These are phyloP conservation scores for Ranitomeya variabilis DNA, from an alignment of 2,113 vertebrate genomes.

Conservation along the genomic window DNA sequence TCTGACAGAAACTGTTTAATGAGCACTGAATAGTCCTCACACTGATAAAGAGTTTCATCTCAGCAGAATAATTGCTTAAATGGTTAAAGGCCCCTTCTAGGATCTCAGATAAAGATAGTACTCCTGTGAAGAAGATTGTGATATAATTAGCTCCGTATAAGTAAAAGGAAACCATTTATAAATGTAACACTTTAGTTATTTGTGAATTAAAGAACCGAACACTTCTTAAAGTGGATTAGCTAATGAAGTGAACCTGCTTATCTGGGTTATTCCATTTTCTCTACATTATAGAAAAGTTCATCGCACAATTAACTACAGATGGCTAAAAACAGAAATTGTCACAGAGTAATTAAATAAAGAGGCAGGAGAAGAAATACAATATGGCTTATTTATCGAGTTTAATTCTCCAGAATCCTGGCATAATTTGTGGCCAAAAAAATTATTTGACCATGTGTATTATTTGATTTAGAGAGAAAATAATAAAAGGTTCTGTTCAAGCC, in stretches of 20 bases:
- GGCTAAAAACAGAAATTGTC: background rate
- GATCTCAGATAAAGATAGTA: slow-evolving; percentile 6
- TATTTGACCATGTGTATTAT: no score
- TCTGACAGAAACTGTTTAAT: slow-evolving; percentile 44
- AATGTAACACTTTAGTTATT: slow-evolving; percentile 9
- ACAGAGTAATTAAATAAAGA: background rate
- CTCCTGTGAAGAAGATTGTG: slow-evolving; percentile 8
- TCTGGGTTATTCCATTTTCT: background rate
- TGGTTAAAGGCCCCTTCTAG: slow-evolving; percentile 3
- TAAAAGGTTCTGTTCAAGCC: no score
- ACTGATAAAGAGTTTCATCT: slow-evolving; percentile 27
- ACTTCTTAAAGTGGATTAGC: slow-evolving; percentile 7
- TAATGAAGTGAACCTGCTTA: slow-evolving; percentile 3
- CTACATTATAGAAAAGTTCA: background rate
- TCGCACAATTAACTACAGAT: slow-evolving; percentile 4
- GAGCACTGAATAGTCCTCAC: slow-evolving; percentile 13
- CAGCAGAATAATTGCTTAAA: slow-evolving; percentile 35
- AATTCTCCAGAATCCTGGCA: no score
- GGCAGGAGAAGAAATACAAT: background rate
- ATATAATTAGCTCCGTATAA: slow-evolving; percentile 17
- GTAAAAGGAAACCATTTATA: background rate
- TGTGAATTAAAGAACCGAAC: background rate
- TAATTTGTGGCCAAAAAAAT: no score
- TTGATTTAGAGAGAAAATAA: no score
- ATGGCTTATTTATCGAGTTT: background rate